Base-by-base conservation (phyloP, 2,797 vertebrate genomes). In the Aratinga solstitialis region DNA sequence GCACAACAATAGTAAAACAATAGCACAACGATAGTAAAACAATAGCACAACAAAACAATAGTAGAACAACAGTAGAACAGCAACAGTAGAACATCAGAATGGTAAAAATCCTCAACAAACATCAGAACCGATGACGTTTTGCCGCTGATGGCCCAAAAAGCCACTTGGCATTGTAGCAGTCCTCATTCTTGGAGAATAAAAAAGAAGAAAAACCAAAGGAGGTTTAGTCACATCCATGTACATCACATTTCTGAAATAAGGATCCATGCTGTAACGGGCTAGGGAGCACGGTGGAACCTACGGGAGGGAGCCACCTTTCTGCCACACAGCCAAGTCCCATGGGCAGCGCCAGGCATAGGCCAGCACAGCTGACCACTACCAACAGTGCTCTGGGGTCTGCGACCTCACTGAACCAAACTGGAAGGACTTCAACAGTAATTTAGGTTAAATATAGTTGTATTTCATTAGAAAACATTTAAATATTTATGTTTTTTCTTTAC, bases 351-450 rank as follows among this genome's bases (percentile, higher is more conserved):
- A 2, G 20, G 80, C 36, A 80, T 47, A 40, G 78, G 83, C 87
- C 63, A 23, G 36, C 66, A 92, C 73, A 77, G 89, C 96, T 79
- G 85, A 80, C 76, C 91, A 89, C 94, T 95, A 96, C 87, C 19
- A 51, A 91, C 65, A 93, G 96, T 87, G 23, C 92, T 65, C 84
- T 36, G 4, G 92, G 84, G 89, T 67, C 56, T 93, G 97, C 90
- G 95, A 96, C 94, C 97, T 98, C 98, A 97, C 91, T 98, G 98
- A 98, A 98, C 98, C 98, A 98, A 98, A 98, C 98, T 98, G 98
- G 98, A 98, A 98, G 98, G 98, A 98, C 98, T 97, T 98, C 96
- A 95, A 98, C 98, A 98, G 98, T 98, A 98, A 98, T 98, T 98
- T 97, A 98, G 98, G 98, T 98, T 98, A 98, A 98, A 98, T 98